Evolutionary conservation across 2,797 vertebrate genomes (phyloP), one percentile per base, ranked within the genome.

Genomic region (Tympanoctomys barrerae): DNA sequence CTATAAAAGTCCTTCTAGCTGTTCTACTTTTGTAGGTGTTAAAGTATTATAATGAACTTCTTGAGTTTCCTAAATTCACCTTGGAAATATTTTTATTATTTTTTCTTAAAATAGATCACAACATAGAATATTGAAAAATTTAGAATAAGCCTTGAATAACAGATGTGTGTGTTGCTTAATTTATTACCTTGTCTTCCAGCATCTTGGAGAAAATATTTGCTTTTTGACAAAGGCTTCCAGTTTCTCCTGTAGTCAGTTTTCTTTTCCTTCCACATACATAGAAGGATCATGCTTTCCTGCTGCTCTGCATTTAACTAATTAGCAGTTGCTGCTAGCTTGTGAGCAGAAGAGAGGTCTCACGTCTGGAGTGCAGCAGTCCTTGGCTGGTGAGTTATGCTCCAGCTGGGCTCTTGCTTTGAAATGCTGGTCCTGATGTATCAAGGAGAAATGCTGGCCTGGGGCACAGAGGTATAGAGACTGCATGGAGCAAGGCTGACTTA

Each of bases 11-110:
- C n/a, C 21, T 75, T 82, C 26, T 28, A 46, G 24, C 11, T 59
- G 16, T 39, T 94, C 54, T 83, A 0, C 80, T 93, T 95, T 92
- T 91, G 73, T 39, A 80, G 19, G 31, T 7, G 62, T 81, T 84
- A 68, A 85, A 46, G 16, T 31, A 70, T 52, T 92, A 31, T 64
- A 85, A 64, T 66, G 14, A 36, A 7, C n/a, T 66, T 64, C 39
- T 80, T 77, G 46, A 85, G 89, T 91, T 94, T 91, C 33, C n/a
- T 89, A 57, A 39, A 33, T 91, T 73, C 36, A 42, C 75, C 88
- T 94, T 84, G 59, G 70, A 80, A 49, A 66, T 62, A 62, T 33
- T 83, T 89, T 88, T 80, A 68, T 83, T 16, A 28, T 66, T 96
- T 89, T n/a, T 89, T 68, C 61, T 91, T 61, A 86, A 97, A 93